Base-by-base conservation (phyloP, 2,797 vertebrate genomes). In the Margarornis squamiger region DNA sequence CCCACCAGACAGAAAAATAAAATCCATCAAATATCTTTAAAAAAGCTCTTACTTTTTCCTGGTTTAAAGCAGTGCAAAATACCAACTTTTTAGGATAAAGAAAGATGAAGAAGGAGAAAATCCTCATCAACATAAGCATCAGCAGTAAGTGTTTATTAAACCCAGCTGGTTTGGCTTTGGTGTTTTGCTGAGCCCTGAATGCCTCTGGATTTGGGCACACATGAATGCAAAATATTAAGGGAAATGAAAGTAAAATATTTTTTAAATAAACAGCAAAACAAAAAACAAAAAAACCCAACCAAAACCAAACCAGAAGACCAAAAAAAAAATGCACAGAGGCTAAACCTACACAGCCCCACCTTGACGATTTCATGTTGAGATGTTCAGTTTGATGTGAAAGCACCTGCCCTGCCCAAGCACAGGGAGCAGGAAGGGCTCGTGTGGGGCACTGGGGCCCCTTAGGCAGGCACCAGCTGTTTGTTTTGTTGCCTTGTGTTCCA, bases 311-410 rank as follows among this genome's bases (percentile, higher is more conserved):
- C 43, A 51, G 26, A 30, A 52, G 18, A 18, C 27, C 5, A 4
- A 43, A 45, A 45, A 3, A 8, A 15, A 9, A 22, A 4, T 2
- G 3, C 14, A 6, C 21, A 26, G 38, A 19, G 68, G 8, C 2
- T 5, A 4, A 36, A 24, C 30, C 14, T 17, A 8, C 72, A 1
- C 32, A 72, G 38, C 34, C 41, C 59, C 24, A 10, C 12, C 23
- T 8, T 2, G 1, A 4, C 4, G 43, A 2, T 5, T 21, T 29
- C 8, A 10, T 0, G 8, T 29, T 0, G 32, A 36, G 67, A 1
- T 17, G 58, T 11, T 36, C 2, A 22, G 70, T 11, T 5, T 6
- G 39, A 20, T 6, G 68, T 30, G 11, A 10, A 54, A 36, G 46
- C 57, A 29, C 6, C 45, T 36, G 1, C 45, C 38, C 46, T 38